Conservation (phyloP, 2,888 invertebrate species). For the Drosophila cyrtoloma region DNA sequence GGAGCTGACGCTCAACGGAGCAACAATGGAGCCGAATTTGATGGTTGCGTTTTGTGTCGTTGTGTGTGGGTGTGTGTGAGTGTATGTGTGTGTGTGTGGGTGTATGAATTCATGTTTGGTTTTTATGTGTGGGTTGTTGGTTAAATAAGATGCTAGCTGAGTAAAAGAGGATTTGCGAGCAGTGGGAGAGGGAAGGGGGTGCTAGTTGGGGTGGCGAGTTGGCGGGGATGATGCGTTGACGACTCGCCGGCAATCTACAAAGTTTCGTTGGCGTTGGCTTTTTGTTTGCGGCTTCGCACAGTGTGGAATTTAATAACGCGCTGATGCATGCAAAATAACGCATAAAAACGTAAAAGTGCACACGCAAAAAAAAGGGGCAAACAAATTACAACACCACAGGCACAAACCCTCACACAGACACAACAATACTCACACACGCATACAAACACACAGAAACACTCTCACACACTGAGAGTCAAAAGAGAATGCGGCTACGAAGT, state of each 20-base stretch:
- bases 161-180: neutral
- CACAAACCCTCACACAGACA: conserved; percentile 4
- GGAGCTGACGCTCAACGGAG: conserved; percentile 16
- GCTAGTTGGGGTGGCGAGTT: neutral
- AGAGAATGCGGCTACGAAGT: conserved; percentile 21
- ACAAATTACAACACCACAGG: conserved; percentile 66
- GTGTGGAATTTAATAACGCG: conserved; percentile 76
- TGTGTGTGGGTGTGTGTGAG: neutral
- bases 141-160: conserved; percentile 69
- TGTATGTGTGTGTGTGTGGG: neutral
- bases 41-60: conserved; percentile 20
- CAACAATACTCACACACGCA: conserved; percentile 5
- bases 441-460: neutral
- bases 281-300: conserved; percentile 56
- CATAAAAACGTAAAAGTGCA: conserved; percentile 80
- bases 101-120: conserved; percentile 20
- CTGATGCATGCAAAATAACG: conserved; percentile 81
- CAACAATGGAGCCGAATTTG: conserved; percentile 66
- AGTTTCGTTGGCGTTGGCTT: conserved; percentile 31
- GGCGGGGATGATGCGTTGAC: conserved; percentile 40
- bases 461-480: conserved; percentile 2
- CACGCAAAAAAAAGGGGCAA: conserved; percentile 62
- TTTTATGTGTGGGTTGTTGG: conserved; percentile 52
- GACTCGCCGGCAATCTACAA: conserved; percentile 49
- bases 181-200: neutral